Base-by-base conservation (phyloP, 2,113 vertebrate genomes). In the Lipophrys pholis region DNA sequence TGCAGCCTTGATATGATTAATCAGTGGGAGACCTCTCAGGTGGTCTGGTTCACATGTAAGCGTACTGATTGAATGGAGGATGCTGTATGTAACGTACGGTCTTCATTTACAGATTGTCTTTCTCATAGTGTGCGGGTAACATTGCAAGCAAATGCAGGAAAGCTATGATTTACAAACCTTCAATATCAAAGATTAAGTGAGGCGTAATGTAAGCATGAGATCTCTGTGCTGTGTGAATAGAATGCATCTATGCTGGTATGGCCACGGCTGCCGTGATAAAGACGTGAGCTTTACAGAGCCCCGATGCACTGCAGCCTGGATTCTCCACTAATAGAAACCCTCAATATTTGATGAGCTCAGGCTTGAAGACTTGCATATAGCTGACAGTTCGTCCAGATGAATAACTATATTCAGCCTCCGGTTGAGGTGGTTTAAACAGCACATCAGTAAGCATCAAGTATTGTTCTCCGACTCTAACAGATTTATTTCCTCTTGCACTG, bases 271-370 rank as follows among this genome's bases (percentile, higher is more conserved):
- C 39, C 43, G 56, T 43, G 39, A 35, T 41, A 54, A 6, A 78
- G 12, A 62, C 7, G 41, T 50, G 51, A 63, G 66, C 59, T 64
- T 36, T 53, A 15, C 21, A 40, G n/a, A 38, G 12, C 12, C 16
- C n/a, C 17, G 40, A 8, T 53, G 49, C 69, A 71, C 63, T 53
- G 64, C 62, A 65, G 54, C 41, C 43, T 39, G 59, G 67, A 42
- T 48, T 48, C 77, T 84, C 73, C 51, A 52, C 41, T 53, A 74
- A 76, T 73, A 82, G 78, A 83, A 80, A 69, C 68, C 52, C 57
- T 89, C 42, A 83, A 89, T 90, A 84, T 87, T 91, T 86, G 53
- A 92, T 88, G 75, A 87, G 73, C 70, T 72, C 42, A 56, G 63
- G 69, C 76, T 77, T 71, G 69, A 78, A 67, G 63, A 71, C 59